A percentile compares a stretch with the other conserved stretches of the same genome.
phyloP scores from a whole-genome alignment of 2,888 invertebrate genomes.

The Dicranocentrus wangi region DNA sequence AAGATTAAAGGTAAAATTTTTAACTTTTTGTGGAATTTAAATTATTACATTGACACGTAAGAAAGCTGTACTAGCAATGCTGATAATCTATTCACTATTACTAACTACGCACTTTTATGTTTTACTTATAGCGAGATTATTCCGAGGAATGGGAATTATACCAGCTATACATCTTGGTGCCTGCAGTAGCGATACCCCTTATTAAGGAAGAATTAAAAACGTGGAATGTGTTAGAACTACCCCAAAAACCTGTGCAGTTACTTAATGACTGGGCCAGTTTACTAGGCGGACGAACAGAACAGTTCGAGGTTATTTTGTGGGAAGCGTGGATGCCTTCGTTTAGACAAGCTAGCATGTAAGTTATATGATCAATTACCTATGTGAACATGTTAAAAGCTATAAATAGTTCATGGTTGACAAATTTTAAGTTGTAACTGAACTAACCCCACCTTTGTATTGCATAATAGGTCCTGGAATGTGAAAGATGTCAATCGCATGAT shows the following conservation, averaged over 20 bases:
- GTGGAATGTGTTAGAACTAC: slow-evolving; percentile 87
- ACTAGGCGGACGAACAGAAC: slow-evolving; percentile 74
- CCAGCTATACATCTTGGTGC: slow-evolving; percentile 87
- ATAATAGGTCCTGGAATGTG: slow-evolving; percentile 85
- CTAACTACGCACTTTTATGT: too few relatives aligned
- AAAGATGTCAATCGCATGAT: slow-evolving; percentile 86
- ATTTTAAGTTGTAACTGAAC: slow-evolving; percentile 26
- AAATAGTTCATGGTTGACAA: not conserved
- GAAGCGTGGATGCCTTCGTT: slow-evolving; percentile 92
- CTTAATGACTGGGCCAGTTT: slow-evolving; percentile 68
- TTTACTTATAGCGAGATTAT: slow-evolving; percentile 79
- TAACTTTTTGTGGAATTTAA: too few relatives aligned
- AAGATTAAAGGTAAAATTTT: slow-evolving; percentile 76
- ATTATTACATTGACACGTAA: too few relatives aligned
- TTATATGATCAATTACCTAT: slow-evolving; percentile 74
- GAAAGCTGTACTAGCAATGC: too few relatives aligned
- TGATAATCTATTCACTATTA: too few relatives aligned
- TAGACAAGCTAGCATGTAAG: slow-evolving; percentile 83
- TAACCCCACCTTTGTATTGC: too few relatives aligned
- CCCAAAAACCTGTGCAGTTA: slow-evolving; percentile 80
- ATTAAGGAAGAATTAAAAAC: slow-evolving; percentile 83
- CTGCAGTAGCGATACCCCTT: slow-evolving; percentile 88
- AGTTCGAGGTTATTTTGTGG: slow-evolving; percentile 90
- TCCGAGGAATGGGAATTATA: slow-evolving; percentile 84
- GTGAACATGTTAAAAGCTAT: too few relatives aligned